Evolutionary conservation across 2,113 vertebrate species (phyloP).

Genomic region (Dipodomys spectabilis): DNA sequence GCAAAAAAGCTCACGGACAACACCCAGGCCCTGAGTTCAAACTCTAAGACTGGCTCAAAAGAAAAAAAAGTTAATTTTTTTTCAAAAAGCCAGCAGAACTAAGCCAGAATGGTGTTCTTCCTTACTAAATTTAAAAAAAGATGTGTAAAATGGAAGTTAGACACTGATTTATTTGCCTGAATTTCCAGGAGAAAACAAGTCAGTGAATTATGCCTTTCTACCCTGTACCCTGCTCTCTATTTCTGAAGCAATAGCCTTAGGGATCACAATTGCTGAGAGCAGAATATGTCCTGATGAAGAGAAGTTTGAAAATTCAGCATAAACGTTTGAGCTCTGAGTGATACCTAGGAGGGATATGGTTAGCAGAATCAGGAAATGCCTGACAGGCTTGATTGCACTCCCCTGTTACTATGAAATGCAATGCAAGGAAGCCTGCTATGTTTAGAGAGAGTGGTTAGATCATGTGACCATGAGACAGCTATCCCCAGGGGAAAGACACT

Average conservation of each 20-base stretch:
- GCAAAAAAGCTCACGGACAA: no score
- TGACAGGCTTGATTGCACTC: neutral
- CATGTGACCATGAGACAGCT: neutral
- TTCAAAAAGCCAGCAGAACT: neutral
- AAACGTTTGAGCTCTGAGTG: neutral
- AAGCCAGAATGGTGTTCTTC: conserved; percentile 44
- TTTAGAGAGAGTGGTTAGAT: conserved; percentile 3
- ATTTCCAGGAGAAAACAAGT: conserved; percentile 27
- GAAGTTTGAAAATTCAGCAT: conserved; percentile 12
- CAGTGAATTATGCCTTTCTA: neutral
- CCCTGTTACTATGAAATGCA: neutral
- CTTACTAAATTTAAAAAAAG: conserved; percentile 37
- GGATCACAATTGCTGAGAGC: neutral
- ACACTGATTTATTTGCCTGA: neutral
- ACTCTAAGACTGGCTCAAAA: no score
- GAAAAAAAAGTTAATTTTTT: conserved; percentile 31
- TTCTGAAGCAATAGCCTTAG: conserved; percentile 17
- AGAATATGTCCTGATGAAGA: neutral
- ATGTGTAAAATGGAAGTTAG: conserved; percentile 20
- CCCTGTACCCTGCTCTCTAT: neutral
- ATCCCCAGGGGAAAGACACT: neutral
- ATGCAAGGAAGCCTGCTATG: neutral
- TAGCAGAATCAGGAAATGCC: neutral
- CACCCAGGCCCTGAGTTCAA: no score
- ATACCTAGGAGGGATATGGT: neutral